Evolutionary conservation across 2,888 invertebrate genomes (phyloP), one percentile per base, ranked within the genome.

Genomic region (Liopterus haemorrhoidalis): DNA sequence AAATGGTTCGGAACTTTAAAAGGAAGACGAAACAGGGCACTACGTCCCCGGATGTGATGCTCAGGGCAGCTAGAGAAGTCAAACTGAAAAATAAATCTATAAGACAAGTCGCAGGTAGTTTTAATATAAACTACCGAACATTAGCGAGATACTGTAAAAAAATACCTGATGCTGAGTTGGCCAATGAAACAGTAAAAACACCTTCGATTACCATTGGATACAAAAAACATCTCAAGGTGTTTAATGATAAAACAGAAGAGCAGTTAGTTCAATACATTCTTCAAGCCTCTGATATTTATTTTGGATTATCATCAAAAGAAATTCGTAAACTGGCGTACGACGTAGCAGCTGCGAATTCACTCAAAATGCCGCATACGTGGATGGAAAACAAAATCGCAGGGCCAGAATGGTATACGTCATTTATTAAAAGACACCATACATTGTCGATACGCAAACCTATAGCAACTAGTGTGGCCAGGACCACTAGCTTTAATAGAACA

Each of bases 401-500:
- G 11, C 31, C 36, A 19, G 57, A 59, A 27, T 60, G 59, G 59
- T 48, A 55, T 15, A n/a, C 42, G 9, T 28, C 21, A 6, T 61
- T 59, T 46, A 38, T 59, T 15, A 56, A 55, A 41, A 36, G 59
- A 25, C 46, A 57, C 36, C 41, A 41, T 6, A 30, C 16, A 12
- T 19, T 61, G 6, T 53, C 56, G 3, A 32, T 60, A 11, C 39
- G 59, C 22, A 55, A 47, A 21, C 56, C 60, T 15, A 53, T 58
- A 50, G 52, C 53, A 4, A 61, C 58, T 1, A 59, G 57, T 31
- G 43, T 60, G n/a, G 49, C 55, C 3, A 38, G 58, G 41, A 51
- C 50, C 1, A 51, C 54, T 3, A 49, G 53, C 36, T 61, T 61
- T 46, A 60, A 60, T 37, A 41, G 37, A 40, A 43, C 38, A 18